Evolutionary conservation across 2,113 vertebrate genomes (phyloP).

Genomic region (Vidua macroura): DNA sequence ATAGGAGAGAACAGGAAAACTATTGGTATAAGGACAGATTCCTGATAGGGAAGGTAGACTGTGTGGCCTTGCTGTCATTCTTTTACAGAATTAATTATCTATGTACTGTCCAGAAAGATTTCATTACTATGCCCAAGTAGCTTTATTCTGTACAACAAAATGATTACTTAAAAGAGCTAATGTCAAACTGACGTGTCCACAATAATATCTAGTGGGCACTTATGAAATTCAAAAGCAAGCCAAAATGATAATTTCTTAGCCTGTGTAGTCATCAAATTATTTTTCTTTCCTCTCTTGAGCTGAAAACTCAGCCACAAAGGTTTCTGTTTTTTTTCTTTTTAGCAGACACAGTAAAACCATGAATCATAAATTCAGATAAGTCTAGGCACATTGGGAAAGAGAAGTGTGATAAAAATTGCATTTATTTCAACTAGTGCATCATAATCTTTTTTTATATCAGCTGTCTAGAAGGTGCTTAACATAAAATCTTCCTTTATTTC

Average conservation of each 20-base stretch:
- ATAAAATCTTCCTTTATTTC: slow-evolving; percentile 23
- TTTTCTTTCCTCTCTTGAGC: not conserved
- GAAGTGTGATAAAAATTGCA: not conserved
- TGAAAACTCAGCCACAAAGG: not conserved
- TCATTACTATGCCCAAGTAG: not conserved
- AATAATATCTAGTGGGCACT: not conserved
- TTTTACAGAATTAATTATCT: not conserved
- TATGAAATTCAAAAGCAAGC: not conserved
- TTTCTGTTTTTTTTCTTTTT: not conserved
- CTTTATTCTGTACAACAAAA: not conserved
- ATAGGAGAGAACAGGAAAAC: not conserved
- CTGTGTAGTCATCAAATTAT: not conserved
- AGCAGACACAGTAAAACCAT: not conserved
- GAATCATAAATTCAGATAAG: not conserved
- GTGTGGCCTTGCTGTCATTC: not conserved
- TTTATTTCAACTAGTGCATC: not conserved
- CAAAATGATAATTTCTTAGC: not conserved
- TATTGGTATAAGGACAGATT: not conserved
- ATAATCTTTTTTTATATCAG: not conserved
- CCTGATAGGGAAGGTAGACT: not conserved
- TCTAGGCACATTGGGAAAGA: not conserved
- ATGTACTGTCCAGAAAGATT: not conserved
- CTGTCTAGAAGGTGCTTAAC: not conserved
- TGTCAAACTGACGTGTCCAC: not conserved
- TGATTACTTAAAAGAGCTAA: not conserved